Percentiles rank a stretch among this genome's conserved stretches.
These are phyloP conservation scores for Megalops cyprinoides DNA, from an alignment of 2,797 vertebrate genomes.

Conservation along the genomic window DNA sequence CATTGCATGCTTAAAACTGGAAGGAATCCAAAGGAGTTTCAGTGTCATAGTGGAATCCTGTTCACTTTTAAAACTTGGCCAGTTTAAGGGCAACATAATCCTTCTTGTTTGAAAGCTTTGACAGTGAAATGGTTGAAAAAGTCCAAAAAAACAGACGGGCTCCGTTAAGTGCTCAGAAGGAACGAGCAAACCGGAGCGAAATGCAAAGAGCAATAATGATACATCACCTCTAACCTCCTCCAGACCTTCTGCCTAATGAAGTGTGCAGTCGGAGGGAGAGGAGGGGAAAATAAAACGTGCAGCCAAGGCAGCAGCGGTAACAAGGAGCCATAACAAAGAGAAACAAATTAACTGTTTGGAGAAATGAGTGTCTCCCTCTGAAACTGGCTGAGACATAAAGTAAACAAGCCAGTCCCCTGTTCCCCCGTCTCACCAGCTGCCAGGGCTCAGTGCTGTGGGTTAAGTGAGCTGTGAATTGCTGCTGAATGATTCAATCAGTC, in stretches of 20 bases:
- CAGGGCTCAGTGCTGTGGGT: constrained; percentile 39
- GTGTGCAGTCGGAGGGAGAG: constrained; percentile 46
- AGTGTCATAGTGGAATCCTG: too few species aligned
- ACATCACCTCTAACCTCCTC: constrained; percentile 51
- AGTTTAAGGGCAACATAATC: not conserved
- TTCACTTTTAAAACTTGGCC: too few species aligned
- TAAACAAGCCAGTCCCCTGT: constrained; percentile 50
- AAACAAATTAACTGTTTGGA: constrained; percentile 53
- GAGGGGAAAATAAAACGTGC: constrained; percentile 13
- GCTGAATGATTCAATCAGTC: constrained; percentile 46
- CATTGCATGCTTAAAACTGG: too few species aligned
- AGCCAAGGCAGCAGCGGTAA: constrained; percentile 30
- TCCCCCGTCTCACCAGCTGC: constrained; percentile 45
- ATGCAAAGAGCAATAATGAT: constrained; percentile 47
- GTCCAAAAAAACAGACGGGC: constrained; percentile 37
- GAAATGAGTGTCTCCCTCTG: constrained; percentile 42
- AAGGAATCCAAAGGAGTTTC: too few species aligned
- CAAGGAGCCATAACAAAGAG: constrained; percentile 41
- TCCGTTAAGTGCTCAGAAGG: constrained; percentile 35
- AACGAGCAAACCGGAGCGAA: constrained; percentile 37
- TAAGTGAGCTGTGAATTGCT: constrained; percentile 50
- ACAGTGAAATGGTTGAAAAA: constrained; percentile 25
- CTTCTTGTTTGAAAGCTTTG: constrained; percentile 28
- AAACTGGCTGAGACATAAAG: constrained; percentile 41
- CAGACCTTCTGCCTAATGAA: constrained; percentile 71